A percentile compares a stretch with the other conserved stretches of the same genome.
phyloP scores from a whole-genome alignment of 2,797 vertebrate genomes.

The Cuculus canorus region DNA sequence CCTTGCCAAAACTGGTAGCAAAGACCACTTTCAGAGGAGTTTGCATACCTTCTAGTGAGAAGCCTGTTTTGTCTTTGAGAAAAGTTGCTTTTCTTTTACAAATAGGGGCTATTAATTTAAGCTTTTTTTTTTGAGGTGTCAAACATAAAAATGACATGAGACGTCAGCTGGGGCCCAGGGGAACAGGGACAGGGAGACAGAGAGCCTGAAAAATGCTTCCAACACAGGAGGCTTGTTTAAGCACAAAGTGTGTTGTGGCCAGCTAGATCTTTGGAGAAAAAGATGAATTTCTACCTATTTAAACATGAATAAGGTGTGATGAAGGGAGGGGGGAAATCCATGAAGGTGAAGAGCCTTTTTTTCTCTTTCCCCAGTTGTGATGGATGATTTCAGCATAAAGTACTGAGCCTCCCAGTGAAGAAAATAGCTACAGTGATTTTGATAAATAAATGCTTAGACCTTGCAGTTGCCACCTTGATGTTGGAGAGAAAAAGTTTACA shows the following conservation, averaged over 20 bases:
- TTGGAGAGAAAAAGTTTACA: not conserved
- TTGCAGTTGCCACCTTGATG: conserved; percentile 31
- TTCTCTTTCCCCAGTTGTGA: conserved; percentile 4
- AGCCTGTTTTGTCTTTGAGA: not conserved
- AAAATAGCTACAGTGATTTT: conserved; percentile 53
- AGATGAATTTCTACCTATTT: conserved; percentile 68
- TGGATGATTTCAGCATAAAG: conserved; percentile 51
- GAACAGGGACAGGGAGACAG: not conserved
- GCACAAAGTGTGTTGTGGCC: not conserved
- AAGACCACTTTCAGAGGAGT: not conserved
- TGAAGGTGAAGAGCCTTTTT: conserved; percentile 45
- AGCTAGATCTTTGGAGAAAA: conserved; percentile 49
- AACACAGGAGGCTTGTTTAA: not conserved
- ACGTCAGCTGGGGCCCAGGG: not conserved
- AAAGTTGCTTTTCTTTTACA: conserved; percentile 35
- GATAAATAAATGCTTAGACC: conserved; percentile 60
- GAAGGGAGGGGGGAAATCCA: conserved; percentile 6
- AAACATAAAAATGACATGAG: conserved; percentile 41
- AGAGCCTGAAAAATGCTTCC: conserved; percentile 53
- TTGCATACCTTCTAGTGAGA: not conserved
- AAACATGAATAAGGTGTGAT: conserved; percentile 49
- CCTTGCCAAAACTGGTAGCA: not conserved
- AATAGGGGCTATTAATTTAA: conserved; percentile 9
- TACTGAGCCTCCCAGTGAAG: conserved; percentile 31
- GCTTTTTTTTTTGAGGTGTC: conserved; percentile 3